Evolutionary conservation across 2,888 invertebrate species (phyloP).

Genomic region (Drosophila monieri): DNA sequence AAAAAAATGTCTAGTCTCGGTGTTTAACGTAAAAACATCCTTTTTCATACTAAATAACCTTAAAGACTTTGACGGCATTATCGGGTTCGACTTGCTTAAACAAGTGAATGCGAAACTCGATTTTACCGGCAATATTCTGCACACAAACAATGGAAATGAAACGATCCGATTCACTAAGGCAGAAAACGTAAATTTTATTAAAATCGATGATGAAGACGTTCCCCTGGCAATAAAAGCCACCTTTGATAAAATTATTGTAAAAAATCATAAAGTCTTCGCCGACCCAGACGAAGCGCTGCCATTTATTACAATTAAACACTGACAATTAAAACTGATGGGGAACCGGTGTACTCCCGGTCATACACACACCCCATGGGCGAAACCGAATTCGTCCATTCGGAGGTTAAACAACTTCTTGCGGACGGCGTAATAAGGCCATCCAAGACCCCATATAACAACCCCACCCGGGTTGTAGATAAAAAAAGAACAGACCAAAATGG

Average conservation of each 20-base stretch:
- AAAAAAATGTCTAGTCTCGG: neutral
- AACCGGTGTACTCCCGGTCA: conserved; percentile 3
- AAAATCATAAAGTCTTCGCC: neutral
- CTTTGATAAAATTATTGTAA: neutral
- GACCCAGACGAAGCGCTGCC: neutral
- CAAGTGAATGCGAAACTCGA: no score
- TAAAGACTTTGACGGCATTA: neutral
- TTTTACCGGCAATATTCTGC: no score
- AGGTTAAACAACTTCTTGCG: conserved; percentile 4
- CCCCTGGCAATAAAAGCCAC: neutral
- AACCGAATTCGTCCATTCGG: conserved; percentile 1
- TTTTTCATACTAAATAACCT: no score
- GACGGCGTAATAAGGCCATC: conserved; percentile 1
- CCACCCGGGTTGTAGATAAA: conserved; percentile 1
- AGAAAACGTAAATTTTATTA: neutral
- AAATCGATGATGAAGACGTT: neutral
- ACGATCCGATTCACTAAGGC: neutral
- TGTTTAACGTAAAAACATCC: no score
- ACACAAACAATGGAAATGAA: no score
- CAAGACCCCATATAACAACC: conserved; percentile 3
- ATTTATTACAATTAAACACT: neutral
- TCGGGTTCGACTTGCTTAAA: neutral
- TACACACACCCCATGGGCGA: neutral
- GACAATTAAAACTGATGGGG: neutral
- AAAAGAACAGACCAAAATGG: conserved; percentile 7